phyloP scores from a whole-genome alignment of 2,888 invertebrate species.

The Parnassius smintheus region DNA sequence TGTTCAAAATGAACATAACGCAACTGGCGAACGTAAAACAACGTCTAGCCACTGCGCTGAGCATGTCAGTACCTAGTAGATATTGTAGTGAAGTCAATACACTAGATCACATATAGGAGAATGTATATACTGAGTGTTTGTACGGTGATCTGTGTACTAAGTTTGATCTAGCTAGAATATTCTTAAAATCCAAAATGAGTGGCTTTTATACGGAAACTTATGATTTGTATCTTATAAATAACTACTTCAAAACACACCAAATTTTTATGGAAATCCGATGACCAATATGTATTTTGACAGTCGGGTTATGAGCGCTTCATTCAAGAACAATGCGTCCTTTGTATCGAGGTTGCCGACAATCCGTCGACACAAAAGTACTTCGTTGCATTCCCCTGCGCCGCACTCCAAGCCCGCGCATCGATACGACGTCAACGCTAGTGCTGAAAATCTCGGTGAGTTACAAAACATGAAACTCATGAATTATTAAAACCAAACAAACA shows the following conservation, averaged over 20 bases:
- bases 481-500: constrained; percentile 25
- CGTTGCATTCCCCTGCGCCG: constrained; percentile 87
- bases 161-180: too few species aligned
- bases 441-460: constrained; percentile 86
- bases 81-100: too few species aligned
- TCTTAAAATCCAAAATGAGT: too few species aligned
- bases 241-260: constrained; percentile 4
- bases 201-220: too few species aligned
- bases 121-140: too few species aligned
- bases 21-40: too few species aligned
- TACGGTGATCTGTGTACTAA: too few species aligned
- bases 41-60: too few species aligned
- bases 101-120: too few species aligned
- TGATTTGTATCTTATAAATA: too few species aligned
- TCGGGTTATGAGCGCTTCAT: constrained; percentile 88
- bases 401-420: constrained; percentile 84
- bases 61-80: too few species aligned
- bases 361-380: constrained; percentile 89
- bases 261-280: constrained; percentile 28
- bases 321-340: constrained; percentile 96
- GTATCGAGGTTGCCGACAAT: constrained; percentile 94
- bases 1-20: too few species aligned
- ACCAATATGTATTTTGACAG: constrained; percentile 65
- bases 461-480: constrained; percentile 13
- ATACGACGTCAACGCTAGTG: constrained; percentile 87